A percentile compares a stretch with the other conserved stretches of the same genome.
Conservation (phyloP, 2,888 invertebrate genomes). For the Lumbricus terrestris region DNA sequence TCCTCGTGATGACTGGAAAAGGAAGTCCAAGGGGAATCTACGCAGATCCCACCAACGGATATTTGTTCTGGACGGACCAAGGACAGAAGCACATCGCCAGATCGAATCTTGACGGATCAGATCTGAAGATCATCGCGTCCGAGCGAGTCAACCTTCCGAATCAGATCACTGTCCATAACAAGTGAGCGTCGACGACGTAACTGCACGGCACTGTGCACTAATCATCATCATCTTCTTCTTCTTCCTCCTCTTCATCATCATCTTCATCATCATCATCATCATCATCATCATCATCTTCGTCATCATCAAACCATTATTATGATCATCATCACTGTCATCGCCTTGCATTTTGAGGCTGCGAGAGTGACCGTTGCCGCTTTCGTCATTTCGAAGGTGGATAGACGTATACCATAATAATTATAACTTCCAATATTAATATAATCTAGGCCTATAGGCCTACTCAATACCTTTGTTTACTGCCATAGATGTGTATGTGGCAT, state of each 20-base stretch:
- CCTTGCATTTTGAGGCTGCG: no score
- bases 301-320: no score
- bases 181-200: background rate
- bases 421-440: no score
- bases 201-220: background rate
- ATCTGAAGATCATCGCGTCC: slow-evolving; percentile 43
- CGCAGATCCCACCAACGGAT: slow-evolving; percentile 48
- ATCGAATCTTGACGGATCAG: slow-evolving; percentile 48
- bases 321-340: no score
- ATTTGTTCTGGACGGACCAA: slow-evolving; percentile 52
- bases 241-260: no score
- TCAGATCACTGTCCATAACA: slow-evolving; percentile 47
- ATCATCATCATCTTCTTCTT: background rate
- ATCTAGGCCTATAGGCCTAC: no score
- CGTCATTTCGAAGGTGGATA: no score
- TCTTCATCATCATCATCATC: background rate
- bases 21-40: slow-evolving; percentile 48
- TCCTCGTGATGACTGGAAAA: slow-evolving; percentile 42
- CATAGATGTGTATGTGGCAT: no score
- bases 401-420: no score
- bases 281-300: background rate
- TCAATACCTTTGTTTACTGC: no score
- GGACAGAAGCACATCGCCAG: slow-evolving; percentile 46
- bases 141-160: slow-evolving; percentile 47
- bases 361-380: no score